These are phyloP conservation scores for Zaprionus obscuricornis DNA, from an alignment of 2,888 invertebrate genomes.

Conservation along the genomic window DNA sequence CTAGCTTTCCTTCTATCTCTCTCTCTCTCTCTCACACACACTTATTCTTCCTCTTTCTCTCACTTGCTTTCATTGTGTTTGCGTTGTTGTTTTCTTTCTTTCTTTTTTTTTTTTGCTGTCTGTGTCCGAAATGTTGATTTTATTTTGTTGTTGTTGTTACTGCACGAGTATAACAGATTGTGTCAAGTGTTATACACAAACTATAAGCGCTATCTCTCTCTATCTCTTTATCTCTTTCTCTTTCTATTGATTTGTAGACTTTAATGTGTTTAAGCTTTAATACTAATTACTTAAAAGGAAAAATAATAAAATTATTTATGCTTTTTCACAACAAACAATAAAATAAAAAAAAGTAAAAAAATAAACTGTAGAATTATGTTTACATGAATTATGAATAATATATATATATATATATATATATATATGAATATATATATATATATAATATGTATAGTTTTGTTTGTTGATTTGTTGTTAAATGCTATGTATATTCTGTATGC, in stretches of 20 bases:
- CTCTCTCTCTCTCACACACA: constrained; percentile 10
- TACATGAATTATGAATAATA: no score
- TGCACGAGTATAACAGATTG: constrained; percentile 52
- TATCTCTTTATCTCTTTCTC: background rate
- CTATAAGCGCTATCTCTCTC: background rate
- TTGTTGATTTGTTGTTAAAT: no score
- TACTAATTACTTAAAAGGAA: no score
- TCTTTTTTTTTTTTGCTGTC: constrained; percentile 23
- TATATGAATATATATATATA: no score
- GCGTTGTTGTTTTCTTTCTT: constrained; percentile 7
- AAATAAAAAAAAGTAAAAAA: constrained; percentile 25
- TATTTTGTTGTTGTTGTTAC: constrained; percentile 13
- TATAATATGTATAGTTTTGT: no score
- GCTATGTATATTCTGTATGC: no score
- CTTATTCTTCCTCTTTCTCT: constrained; percentile 25
- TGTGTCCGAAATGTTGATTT: constrained; percentile 67
- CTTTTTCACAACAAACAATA: constrained; percentile 34
- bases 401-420: no score
- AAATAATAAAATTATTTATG: no score
- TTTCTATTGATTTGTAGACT: background rate
- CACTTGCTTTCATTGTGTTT: constrained; percentile 2
- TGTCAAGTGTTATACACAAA: constrained; percentile 66
- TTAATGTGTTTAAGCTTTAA: no score
- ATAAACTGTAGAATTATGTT: no score
- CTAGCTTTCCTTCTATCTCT: constrained; percentile 17